phyloP scores from a whole-genome alignment of 2,888 invertebrate species.

The Quadriops clusia region DNA sequence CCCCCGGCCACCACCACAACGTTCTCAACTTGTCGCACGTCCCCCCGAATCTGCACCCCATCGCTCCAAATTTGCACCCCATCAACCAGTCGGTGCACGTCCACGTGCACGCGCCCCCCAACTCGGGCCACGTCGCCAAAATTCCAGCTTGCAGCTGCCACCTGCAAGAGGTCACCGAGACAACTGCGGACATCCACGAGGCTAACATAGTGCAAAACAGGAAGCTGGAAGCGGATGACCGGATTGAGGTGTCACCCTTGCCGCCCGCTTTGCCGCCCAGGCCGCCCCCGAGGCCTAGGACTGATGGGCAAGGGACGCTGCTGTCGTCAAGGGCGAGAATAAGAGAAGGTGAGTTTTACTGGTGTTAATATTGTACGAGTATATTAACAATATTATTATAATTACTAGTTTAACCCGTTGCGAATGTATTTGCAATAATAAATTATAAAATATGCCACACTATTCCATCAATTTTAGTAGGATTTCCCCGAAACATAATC shows the following conservation, averaged over 20 bases:
- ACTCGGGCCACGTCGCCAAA: constrained; percentile 23
- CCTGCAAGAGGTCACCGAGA: constrained; percentile 26
- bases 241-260: constrained; percentile 35
- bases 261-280: constrained; percentile 39
- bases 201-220: constrained; percentile 18
- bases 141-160: constrained; percentile 31
- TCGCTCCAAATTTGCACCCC: constrained; percentile 25
- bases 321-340: constrained; percentile 27
- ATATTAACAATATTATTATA: no score
- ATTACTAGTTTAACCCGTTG: no score
- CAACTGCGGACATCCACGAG: constrained; percentile 21
- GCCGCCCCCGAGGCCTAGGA: constrained; percentile 36
- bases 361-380: no score
- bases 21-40: constrained; percentile 19
- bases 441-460: no score
- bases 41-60: constrained; percentile 21
- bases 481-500: no score
- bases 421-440: no score
- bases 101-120: constrained; percentile 29
- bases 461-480: no score
- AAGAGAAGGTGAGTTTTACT: constrained; percentile 27
- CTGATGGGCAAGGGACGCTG: constrained; percentile 28
- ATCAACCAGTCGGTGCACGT: constrained; percentile 26
- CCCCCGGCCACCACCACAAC: constrained; percentile 20
- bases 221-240: constrained; percentile 33